Conservation (phyloP, 2,888 invertebrate genomes). For the Lycocerus yunnanus region DNA sequence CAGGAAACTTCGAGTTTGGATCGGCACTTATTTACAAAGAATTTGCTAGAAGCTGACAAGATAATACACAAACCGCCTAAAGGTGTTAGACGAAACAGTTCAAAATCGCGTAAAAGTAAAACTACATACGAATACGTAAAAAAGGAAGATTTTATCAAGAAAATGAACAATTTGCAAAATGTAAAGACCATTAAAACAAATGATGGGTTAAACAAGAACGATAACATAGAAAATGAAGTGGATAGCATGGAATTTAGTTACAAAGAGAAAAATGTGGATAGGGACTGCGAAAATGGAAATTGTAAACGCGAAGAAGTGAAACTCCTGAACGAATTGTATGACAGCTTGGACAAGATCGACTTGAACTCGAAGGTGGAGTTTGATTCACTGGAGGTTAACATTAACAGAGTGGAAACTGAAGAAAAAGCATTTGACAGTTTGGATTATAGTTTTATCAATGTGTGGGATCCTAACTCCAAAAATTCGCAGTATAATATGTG, state of each 20-base stretch:
- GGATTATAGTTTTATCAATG: constrained; percentile 42
- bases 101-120: constrained; percentile 52
- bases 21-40: constrained; percentile 54
- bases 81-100: constrained; percentile 70
- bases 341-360: constrained; percentile 50
- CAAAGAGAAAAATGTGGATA: constrained; percentile 52
- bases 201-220: constrained; percentile 35
- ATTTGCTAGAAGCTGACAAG: constrained; percentile 50
- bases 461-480: constrained; percentile 40
- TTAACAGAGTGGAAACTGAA: constrained; percentile 42
- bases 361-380: constrained; percentile 46
- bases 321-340: constrained; percentile 46
- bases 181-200: constrained; percentile 34
- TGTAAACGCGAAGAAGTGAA: constrained; percentile 15
- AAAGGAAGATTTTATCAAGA: constrained; percentile 50
- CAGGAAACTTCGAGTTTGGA: constrained; percentile 56
- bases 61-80: constrained; percentile 78
- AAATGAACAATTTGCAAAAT: constrained; percentile 38
- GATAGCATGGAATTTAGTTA: constrained; percentile 52
- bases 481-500: constrained; percentile 11
- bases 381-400: constrained; percentile 49
- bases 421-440: constrained; percentile 47
- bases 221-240: constrained; percentile 32
- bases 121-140: constrained; percentile 54
- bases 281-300: constrained; percentile 47